Evolutionary conservation across 2,888 invertebrate genomes (phyloP).

Genomic region (Hyles lineata): DNA sequence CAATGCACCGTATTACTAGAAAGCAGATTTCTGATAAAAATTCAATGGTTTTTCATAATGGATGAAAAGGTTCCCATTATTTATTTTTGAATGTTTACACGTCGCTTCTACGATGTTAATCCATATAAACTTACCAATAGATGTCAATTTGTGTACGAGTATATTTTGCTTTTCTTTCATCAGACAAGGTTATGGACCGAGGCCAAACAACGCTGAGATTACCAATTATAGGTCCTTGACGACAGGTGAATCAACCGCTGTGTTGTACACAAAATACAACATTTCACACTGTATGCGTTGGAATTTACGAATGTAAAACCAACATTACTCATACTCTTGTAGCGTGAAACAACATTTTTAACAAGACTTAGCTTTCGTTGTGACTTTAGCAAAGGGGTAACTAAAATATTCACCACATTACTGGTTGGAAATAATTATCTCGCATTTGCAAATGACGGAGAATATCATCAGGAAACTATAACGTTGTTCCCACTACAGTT

Average conservation of each 20-base stretch:
- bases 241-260: conserved; percentile 22
- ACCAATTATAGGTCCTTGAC: conserved; percentile 24
- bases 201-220: conserved; percentile 22
- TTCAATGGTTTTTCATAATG: background rate
- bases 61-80: background rate
- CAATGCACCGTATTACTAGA: background rate
- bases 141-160: conserved; percentile 4
- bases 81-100: background rate
- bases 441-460: too few relatives aligned
- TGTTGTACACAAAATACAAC: conserved; percentile 8
- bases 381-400: too few relatives aligned
- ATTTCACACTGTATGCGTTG: background rate
- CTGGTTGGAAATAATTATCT: too few relatives aligned
- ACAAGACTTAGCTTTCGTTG: background rate
- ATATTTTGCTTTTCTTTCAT: conserved; percentile 20
- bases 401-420: too few relatives aligned
- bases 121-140: conserved; percentile 2
- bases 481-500: too few relatives aligned
- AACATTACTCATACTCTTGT: background rate
- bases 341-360: background rate
- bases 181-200: conserved; percentile 20
- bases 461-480: too few relatives aligned
- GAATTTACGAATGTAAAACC: background rate
- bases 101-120: background rate
- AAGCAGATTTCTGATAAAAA: background rate